Evolutionary conservation across 2,888 invertebrate species (phyloP).

Genomic region (Meliscaeva auricollis): DNA sequence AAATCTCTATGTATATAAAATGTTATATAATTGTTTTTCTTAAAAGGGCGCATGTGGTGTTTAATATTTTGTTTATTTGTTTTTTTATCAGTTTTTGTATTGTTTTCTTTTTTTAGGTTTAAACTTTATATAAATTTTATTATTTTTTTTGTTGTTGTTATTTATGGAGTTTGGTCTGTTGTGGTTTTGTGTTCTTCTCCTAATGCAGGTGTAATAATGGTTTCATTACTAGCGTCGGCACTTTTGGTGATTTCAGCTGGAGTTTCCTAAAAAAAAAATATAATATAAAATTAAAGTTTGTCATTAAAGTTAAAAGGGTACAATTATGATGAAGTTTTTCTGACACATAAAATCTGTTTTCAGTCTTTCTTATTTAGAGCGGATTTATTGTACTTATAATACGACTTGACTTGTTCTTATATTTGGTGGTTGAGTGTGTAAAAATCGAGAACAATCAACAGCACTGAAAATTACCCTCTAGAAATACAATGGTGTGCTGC

Average conservation of each 20-base stretch:
- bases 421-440: no score
- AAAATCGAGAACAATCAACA: no score
- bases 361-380: no score
- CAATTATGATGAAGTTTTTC: no score
- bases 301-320: not conserved
- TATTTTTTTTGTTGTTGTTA: constrained; percentile 16
- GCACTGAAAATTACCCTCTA: no score
- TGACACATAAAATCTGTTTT: no score
- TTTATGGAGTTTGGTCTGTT: constrained; percentile 69
- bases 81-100: constrained; percentile 44
- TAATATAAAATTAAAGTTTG: constrained; percentile 31
- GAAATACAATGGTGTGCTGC: no score
- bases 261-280: constrained; percentile 80
- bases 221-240: constrained; percentile 79
- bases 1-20: constrained; percentile 73
- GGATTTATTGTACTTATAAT: no score
- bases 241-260: constrained; percentile 82
- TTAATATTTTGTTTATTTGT: constrained; percentile 25
- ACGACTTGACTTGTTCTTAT: no score
- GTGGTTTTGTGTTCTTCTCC: constrained; percentile 51
- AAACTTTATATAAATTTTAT: not conserved
- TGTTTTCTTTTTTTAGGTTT: constrained; percentile 28
- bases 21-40: constrained; percentile 72
- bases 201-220: constrained; percentile 73
- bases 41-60: constrained; percentile 71